Conservation (phyloP, 2,888 invertebrate genomes). For the Eupithecia centaureata region DNA sequence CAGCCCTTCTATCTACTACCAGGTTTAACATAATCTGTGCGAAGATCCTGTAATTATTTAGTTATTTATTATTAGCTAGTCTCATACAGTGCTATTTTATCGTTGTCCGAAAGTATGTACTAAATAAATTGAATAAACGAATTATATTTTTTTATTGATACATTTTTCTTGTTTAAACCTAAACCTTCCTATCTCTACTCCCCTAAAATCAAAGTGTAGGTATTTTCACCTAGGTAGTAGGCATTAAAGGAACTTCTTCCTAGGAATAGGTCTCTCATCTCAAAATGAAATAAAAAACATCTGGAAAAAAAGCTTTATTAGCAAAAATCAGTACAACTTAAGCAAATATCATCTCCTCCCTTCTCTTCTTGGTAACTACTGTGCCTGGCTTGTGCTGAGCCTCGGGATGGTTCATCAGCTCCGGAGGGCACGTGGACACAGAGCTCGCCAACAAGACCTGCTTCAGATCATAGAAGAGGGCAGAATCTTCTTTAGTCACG, state of each 20-base stretch:
- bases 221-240: neutral
- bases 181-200: neutral
- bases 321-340: slow-evolving; percentile 69
- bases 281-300: neutral
- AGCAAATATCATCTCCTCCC: slow-evolving; percentile 98
- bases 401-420: slow-evolving; percentile 98
- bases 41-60: slow-evolving; percentile 33
- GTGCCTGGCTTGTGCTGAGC: slow-evolving; percentile 99
- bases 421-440: slow-evolving; percentile 97
- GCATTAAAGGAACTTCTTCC: neutral
- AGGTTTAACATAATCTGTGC: slow-evolving; percentile 15
- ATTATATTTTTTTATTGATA: slow-evolving; percentile 50
- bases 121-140: slow-evolving; percentile 50
- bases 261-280: neutral
- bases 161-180: neutral
- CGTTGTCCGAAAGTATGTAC: slow-evolving; percentile 23
- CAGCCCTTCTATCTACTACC: slow-evolving; percentile 41
- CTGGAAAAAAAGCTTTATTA: slow-evolving; percentile 37
- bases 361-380: slow-evolving; percentile 95
- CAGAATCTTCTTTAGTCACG: slow-evolving; percentile 98
- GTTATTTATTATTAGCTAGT: slow-evolving; percentile 51
- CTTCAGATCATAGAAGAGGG: slow-evolving; percentile 98
- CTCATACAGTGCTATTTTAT: slow-evolving; percentile 49
- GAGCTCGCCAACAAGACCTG: slow-evolving; percentile 95
- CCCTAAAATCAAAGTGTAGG: neutral